These are phyloP conservation scores for Hypsibius dujardini DNA, from an alignment of 1,140 invertebrate genomes.

Conservation along the genomic window DNA sequence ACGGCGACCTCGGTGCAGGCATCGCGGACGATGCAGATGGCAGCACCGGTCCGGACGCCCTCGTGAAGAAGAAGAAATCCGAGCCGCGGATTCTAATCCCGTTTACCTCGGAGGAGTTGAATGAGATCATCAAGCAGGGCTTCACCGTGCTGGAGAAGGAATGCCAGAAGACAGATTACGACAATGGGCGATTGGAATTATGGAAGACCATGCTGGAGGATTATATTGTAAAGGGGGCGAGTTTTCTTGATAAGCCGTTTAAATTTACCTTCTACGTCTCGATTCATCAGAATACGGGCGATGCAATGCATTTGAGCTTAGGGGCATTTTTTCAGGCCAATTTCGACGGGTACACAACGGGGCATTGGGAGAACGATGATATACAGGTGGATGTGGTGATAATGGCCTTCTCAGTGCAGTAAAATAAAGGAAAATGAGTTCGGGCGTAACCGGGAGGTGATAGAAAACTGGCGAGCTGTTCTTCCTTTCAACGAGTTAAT, in stretches of 20 bases:
- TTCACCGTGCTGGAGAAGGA: background rate
- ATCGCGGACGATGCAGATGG: no score
- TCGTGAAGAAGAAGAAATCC: slow-evolving; percentile 10
- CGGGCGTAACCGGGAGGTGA: no score
- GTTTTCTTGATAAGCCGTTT: background rate
- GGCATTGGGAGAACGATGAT: slow-evolving; percentile 8
- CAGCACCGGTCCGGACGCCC: no score
- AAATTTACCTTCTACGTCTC: background rate
- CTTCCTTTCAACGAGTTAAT: no score
- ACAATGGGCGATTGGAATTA: background rate
- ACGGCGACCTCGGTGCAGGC: no score
- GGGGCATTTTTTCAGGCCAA: background rate
- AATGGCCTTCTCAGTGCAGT: slow-evolving; percentile 4
- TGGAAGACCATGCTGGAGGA: background rate
- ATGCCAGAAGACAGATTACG: background rate
- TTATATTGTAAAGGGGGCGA: background rate
- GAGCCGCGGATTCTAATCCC: background rate
- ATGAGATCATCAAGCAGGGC: background rate
- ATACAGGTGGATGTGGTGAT: slow-evolving; percentile 3
- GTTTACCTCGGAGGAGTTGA: background rate
- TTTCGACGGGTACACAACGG: background rate
- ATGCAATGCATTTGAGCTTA: background rate
- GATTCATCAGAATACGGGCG: background rate
- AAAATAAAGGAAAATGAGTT: background rate
- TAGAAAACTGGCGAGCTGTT: no score